Evolutionary conservation across 2,888 invertebrate species (phyloP).

Genomic region (Vandiemenella viatica): DNA sequence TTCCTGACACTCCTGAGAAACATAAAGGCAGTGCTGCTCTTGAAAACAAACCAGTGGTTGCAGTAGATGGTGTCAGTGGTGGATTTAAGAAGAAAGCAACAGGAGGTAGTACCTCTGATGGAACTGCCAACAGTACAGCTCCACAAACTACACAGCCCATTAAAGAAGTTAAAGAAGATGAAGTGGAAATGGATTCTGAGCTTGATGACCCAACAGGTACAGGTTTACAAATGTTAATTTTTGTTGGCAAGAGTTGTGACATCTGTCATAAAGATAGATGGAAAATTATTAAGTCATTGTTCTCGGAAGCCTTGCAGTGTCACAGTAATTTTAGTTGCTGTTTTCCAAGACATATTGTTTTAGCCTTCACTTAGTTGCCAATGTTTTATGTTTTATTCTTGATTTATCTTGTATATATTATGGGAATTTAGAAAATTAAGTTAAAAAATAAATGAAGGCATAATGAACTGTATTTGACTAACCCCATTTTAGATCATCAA

Average conservation of each 20-base stretch:
- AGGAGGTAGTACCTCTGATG: slow-evolving; percentile 25
- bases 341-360: too few relatives aligned
- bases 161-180: slow-evolving; percentile 25
- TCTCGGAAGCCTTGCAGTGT: too few relatives aligned
- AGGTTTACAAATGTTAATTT: slow-evolving; percentile 7
- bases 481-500: too few relatives aligned
- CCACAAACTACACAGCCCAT: slow-evolving; percentile 6
- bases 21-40: slow-evolving; percentile 19
- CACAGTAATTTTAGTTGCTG: too few relatives aligned
- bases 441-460: too few relatives aligned
- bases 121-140: slow-evolving; percentile 5
- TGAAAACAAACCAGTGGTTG: slow-evolving; percentile 37
- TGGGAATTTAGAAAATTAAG: neutral
- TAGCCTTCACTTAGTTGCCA: neutral
- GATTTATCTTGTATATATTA: neutral
- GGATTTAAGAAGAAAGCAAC: slow-evolving; percentile 35
- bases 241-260: slow-evolving; percentile 2
- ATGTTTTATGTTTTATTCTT: neutral
- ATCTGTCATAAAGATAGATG: slow-evolving; percentile 17
- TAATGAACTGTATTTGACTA: too few relatives aligned
- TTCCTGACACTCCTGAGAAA: slow-evolving; percentile 39
- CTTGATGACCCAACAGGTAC: slow-evolving; percentile 37
- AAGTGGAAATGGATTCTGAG: slow-evolving; percentile 33
- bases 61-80: slow-evolving; percentile 32
- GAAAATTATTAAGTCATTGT: too few relatives aligned